Conservation (phyloP, 2,113 vertebrate genomes). For the Chloropsis hardwickii region DNA sequence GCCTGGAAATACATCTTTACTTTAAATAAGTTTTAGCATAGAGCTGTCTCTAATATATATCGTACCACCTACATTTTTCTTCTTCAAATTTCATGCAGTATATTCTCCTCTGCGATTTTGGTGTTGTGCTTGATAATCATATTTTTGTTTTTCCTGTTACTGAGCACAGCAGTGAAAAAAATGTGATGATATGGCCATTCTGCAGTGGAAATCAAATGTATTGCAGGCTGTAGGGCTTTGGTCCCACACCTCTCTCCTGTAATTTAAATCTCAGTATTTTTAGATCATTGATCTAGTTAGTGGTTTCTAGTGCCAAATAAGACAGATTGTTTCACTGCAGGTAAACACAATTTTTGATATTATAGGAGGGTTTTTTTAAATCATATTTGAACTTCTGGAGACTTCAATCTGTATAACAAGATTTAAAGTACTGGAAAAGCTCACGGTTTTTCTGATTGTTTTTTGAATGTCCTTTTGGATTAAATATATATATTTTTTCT, state of each 20-base stretch:
- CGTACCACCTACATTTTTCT: not conserved
- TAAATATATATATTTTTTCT: not conserved
- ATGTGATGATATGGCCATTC: not conserved
- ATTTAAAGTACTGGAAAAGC: conserved; percentile 18
- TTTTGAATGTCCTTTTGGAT: not conserved
- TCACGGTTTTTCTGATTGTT: not conserved
- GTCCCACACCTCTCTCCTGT: not conserved
- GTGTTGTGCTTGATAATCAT: not conserved
- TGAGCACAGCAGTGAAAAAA: not conserved
- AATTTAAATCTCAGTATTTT: conserved; percentile 47
- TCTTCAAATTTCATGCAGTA: not conserved
- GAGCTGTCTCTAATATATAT: not conserved
- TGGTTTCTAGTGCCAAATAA: conserved; percentile 43
- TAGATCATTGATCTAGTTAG: conserved; percentile 50
- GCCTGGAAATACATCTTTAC: not conserved
- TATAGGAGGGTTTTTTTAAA: not conserved
- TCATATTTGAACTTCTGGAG: conserved; percentile 7
- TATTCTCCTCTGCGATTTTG: not conserved
- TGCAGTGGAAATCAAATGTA: not conserved
- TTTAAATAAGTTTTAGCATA: not conserved
- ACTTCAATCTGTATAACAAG: conserved; percentile 30
- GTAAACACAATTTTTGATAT: conserved; percentile 50
- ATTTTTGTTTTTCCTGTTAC: conserved; percentile 1
- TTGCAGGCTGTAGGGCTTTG: not conserved
- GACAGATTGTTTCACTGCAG: conserved; percentile 56